phyloP scores from a whole-genome alignment of 2,797 vertebrate genomes.

The Mastacembelus armatus region DNA sequence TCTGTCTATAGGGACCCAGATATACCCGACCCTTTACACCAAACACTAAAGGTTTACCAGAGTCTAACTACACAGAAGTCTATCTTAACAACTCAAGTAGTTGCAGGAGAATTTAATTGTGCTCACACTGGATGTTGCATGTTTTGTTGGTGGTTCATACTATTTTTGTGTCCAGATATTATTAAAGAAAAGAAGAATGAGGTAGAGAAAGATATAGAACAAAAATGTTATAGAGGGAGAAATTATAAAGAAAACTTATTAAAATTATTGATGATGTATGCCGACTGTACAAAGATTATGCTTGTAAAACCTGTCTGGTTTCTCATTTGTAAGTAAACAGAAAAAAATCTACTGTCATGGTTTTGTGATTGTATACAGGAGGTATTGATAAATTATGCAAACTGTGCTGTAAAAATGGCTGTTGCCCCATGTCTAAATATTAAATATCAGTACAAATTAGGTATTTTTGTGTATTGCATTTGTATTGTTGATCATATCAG shows the following conservation, averaged over 20 bases:
- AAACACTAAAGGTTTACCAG: conserved; percentile 73
- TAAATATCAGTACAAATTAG: conserved; percentile 93
- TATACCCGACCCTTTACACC: conserved; percentile 64
- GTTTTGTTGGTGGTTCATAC: conserved; percentile 91
- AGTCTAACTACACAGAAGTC: conserved; percentile 71
- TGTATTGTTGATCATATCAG: background rate
- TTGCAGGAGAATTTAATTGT: conserved; percentile 91
- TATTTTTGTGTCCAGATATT: conserved; percentile 89
- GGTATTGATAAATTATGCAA: conserved; percentile 97
- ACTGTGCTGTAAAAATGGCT: conserved; percentile 98
- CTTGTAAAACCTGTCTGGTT: conserved; percentile 95
- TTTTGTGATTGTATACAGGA: conserved; percentile 99
- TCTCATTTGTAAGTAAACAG: conserved; percentile 94
- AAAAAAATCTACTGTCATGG: conserved; percentile 88
- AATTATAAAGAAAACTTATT: conserved; percentile 77
- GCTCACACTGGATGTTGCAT: conserved; percentile 97
- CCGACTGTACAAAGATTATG: conserved; percentile 93
- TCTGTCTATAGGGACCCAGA: conserved; percentile 61
- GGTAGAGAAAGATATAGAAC: conserved; percentile 65
- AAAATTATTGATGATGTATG: conserved; percentile 84
- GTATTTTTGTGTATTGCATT: conserved; percentile 26
- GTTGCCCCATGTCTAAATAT: conserved; percentile 93
- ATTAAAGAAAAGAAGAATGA: conserved; percentile 78
- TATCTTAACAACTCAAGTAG: conserved; percentile 82
- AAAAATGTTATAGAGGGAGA: conserved; percentile 57